phyloP scores from a whole-genome alignment of 2,797 vertebrate genomes.

The Leuciscus waleckii region DNA sequence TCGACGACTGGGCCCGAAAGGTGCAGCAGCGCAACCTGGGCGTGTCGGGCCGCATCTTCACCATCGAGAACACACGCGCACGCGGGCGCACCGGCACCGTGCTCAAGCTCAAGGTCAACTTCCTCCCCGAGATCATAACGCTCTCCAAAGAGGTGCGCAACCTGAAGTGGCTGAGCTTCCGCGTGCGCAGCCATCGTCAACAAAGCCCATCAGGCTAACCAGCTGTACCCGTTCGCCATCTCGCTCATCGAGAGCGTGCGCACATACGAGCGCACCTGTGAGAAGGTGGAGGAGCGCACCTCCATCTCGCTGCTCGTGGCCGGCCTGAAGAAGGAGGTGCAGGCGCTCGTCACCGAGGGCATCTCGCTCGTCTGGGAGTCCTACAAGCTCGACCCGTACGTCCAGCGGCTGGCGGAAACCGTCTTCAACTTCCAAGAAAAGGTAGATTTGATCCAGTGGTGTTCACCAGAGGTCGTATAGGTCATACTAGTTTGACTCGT shows the following conservation, averaged over 20 bases:
- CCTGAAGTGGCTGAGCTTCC: conserved; percentile 98
- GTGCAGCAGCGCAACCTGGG: conserved; percentile 98
- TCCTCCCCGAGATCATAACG: conserved; percentile 98
- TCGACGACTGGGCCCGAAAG: conserved; percentile 99
- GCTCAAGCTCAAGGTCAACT: conserved; percentile 97
- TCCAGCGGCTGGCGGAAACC: conserved; percentile 95
- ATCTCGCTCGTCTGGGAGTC: conserved; percentile 97
- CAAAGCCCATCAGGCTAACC: conserved; percentile 99
- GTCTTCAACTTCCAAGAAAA: conserved; percentile 99
- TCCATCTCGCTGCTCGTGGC: conserved; percentile 94
- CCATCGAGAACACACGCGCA: conserved; percentile 93
- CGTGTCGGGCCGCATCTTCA: conserved; percentile 96
- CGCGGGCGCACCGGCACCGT: conserved; percentile 92
- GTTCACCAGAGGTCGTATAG: too few species aligned
- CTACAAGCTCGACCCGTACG: conserved; percentile 98
- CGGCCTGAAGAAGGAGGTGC: conserved; percentile 96
- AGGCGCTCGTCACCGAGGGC: conserved; percentile 92
- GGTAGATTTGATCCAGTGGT: conserved; percentile 73
- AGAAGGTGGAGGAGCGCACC: conserved; percentile 95
- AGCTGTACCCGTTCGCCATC: conserved; percentile 98
- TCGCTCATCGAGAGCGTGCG: conserved; percentile 98
- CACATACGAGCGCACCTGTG: conserved; percentile 95
- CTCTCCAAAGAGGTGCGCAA: conserved; percentile 98
- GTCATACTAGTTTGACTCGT: too few species aligned
- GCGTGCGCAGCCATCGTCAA: conserved; percentile 96